These are phyloP conservation scores for Conistra vaccinii DNA, from an alignment of 2,888 invertebrate genomes.

Conservation along the genomic window DNA sequence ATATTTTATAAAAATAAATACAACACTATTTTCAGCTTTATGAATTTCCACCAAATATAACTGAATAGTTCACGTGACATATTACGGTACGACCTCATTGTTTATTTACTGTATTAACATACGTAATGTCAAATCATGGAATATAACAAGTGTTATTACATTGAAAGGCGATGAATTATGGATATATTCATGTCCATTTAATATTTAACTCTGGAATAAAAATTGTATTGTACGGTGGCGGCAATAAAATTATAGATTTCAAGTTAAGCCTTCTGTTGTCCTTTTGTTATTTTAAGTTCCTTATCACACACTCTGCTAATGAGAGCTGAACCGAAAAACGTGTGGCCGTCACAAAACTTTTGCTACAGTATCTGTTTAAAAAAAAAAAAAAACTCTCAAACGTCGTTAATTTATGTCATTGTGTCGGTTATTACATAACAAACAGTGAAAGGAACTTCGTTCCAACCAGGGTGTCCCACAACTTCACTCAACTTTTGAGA, in stretches of 20 bases:
- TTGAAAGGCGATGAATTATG: conserved; percentile 25
- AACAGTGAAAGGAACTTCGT: too few species aligned
- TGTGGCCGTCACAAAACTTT: too few species aligned
- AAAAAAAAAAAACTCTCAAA: too few species aligned
- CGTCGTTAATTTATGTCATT: too few species aligned
- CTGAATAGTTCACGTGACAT: conserved; percentile 13
- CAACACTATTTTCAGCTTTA: background rate
- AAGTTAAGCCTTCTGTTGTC: background rate
- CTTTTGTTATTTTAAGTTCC: background rate
- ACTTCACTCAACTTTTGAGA: too few species aligned
- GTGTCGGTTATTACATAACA: too few species aligned
- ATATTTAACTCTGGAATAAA: conserved; percentile 5
- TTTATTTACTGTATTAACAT: conserved; percentile 53
- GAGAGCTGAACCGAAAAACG: too few species aligned
- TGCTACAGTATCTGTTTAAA: too few species aligned
- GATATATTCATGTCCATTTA: conserved; percentile 19
- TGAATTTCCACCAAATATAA: conserved; percentile 20
- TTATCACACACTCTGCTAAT: too few species aligned
- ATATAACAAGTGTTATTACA: conserved; percentile 25
- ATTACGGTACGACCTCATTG: conserved; percentile 27
- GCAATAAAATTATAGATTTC: background rate
- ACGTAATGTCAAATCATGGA: conserved; percentile 31
- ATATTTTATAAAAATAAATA: conserved; percentile 6
- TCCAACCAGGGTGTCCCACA: too few species aligned
- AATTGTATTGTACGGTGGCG: background rate